Evolutionary conservation across 2,113 vertebrate genomes (phyloP), one percentile per base, ranked within the genome.

Genomic region (Xenus cinereus): DNA sequence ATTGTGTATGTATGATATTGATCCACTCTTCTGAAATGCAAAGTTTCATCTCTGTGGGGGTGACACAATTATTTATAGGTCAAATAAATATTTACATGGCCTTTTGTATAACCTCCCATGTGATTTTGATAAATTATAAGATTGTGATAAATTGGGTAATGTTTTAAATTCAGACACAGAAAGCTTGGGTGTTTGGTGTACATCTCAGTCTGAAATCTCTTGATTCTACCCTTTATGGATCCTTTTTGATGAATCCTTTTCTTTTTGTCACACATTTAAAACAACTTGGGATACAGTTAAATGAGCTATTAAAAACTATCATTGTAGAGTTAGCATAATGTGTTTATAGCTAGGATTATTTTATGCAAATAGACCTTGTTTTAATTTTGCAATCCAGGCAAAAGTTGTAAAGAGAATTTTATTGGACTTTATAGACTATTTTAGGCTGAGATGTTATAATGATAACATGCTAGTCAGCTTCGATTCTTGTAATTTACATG

Each of bases 61-160:
- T 80, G 63, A 84, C 68, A 81, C 35, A 85, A 83, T 86, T 95
- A 87, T 96, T 93, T 92, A 87, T 83, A 85, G 59, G 71, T 93
- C 50, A 94, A 90, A 84, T 86, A 93, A 93, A 95, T 91, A 95
- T 95, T 96, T 93, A 92, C 63, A 24, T 72, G 79, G 77, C 37
- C 77, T 96, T 97, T 94, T 26, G 10, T 60, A 37, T 87, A 93
- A 86, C 75, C 53, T 94, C 67, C 76, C 18, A 20, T 80, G 71
- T 83, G 67, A 87, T 56, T 64, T 77, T 86, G 80, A 89, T 89
- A 85, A 89, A 82, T 89, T 93, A 57, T 24, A 91, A 59, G 50
- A 56, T 74, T 28, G 21, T 80, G 69, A 77, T 84, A 94, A 91
- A 91, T 59, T 76, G 37, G 19, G 19, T 66, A 76, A 80, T 64